Evolutionary conservation across 2,113 vertebrate species (phyloP).

Genomic region (Alouatta palliata): DNA sequence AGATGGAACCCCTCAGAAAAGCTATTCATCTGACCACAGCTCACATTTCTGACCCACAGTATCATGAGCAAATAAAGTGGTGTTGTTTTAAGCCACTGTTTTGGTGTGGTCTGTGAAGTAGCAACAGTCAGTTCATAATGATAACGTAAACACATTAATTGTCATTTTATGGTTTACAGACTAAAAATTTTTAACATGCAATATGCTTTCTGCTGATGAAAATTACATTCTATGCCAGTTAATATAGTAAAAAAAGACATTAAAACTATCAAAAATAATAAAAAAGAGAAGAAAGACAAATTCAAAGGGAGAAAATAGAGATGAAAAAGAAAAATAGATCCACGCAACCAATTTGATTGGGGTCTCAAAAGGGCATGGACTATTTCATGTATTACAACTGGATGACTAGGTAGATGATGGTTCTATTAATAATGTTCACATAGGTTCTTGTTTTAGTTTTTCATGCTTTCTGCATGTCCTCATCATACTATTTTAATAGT

Average conservation of each 20-base stretch:
- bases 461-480: not conserved
- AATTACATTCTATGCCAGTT: not conserved
- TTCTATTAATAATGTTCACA: not conserved
- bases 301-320: not conserved
- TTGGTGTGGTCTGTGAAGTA: not conserved
- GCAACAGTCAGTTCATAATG: not conserved
- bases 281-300: not conserved
- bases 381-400: not conserved
- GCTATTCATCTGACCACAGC: not conserved
- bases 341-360: not conserved
- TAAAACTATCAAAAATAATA: not conserved
- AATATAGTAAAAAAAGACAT: not conserved
- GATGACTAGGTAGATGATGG: not conserved
- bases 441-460: not conserved
- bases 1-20: accelerated
- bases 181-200: not conserved
- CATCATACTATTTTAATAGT: not conserved
- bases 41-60: not conserved
- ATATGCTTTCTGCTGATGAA: not conserved
- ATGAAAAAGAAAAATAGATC: not conserved
- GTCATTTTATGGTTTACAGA: not conserved
- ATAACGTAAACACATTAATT: not conserved
- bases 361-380: not conserved
- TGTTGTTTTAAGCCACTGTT: not conserved
- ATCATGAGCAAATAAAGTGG: not conserved